These are phyloP conservation scores for Buceros bicornis DNA, from an alignment of 2,797 vertebrate genomes.

Conservation along the genomic window DNA sequence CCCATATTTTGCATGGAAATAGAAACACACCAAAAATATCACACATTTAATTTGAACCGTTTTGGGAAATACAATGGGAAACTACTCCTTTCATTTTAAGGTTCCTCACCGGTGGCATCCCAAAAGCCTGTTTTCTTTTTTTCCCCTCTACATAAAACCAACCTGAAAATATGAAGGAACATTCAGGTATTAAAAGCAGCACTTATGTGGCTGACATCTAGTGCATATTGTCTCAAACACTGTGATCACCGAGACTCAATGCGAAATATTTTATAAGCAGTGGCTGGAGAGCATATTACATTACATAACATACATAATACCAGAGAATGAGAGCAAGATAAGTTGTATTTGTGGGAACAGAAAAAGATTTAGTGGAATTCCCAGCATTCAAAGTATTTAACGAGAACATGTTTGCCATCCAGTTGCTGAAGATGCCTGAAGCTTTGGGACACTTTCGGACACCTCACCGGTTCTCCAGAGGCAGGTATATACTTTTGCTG, in stretches of 20 bases:
- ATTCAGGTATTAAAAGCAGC: background rate
- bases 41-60: background rate
- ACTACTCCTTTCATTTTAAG: background rate
- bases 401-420: background rate
- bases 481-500: background rate
- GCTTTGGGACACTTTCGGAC: background rate
- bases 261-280: background rate
- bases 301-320: background rate
- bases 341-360: background rate
- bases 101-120: background rate
- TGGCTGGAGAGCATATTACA: no score
- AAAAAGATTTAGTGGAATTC: background rate
- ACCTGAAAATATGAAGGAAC: background rate
- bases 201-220: background rate
- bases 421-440: background rate
- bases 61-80: background rate
- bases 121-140: background rate
- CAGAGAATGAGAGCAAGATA: background rate
- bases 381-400: background rate
- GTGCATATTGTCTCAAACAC: background rate
- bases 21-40: background rate
- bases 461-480: background rate
- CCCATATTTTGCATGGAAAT: background rate
- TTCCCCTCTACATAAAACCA: background rate
- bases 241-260: background rate